These are phyloP conservation scores for Amphipoea lucens DNA, from an alignment of 2,888 invertebrate genomes.

Conservation along the genomic window DNA sequence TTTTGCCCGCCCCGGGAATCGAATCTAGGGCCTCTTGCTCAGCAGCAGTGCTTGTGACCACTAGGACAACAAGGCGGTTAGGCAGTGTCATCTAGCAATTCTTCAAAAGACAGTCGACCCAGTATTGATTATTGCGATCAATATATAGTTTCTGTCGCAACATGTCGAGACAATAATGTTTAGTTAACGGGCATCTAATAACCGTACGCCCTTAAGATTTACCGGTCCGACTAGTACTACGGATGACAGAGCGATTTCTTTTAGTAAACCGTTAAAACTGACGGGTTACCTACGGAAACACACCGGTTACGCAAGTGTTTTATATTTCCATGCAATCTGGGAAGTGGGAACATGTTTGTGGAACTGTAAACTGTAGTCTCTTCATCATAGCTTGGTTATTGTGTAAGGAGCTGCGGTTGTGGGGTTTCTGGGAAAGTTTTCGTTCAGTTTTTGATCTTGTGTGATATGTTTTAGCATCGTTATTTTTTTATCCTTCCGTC, in stretches of 20 bases:
- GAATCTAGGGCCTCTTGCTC: background rate
- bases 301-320: conserved; percentile 60
- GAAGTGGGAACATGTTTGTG: conserved; percentile 60
- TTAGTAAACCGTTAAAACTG: conserved; percentile 66
- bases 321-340: conserved; percentile 61
- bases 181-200: conserved; percentile 60
- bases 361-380: conserved; percentile 49
- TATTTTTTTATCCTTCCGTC: too few species aligned
- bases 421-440: conserved; percentile 13
- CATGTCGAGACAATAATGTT: conserved; percentile 61
- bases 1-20: background rate
- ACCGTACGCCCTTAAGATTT: conserved; percentile 51
- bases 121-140: conserved; percentile 17
- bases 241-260: conserved; percentile 66
- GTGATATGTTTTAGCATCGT: background rate
- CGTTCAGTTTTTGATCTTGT: background rate
- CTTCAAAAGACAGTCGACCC: background rate
- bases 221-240: conserved; percentile 58
- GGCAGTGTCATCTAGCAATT: background rate
- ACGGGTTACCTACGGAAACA: conserved; percentile 63
- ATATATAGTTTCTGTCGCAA: conserved; percentile 40
- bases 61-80: background rate
- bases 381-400: conserved; percentile 11
- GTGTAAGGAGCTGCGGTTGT: conserved; percentile 11
- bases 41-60: background rate